Conservation (phyloP, 2,113 vertebrate genomes). For the Chaenocephalus aceratus region DNA sequence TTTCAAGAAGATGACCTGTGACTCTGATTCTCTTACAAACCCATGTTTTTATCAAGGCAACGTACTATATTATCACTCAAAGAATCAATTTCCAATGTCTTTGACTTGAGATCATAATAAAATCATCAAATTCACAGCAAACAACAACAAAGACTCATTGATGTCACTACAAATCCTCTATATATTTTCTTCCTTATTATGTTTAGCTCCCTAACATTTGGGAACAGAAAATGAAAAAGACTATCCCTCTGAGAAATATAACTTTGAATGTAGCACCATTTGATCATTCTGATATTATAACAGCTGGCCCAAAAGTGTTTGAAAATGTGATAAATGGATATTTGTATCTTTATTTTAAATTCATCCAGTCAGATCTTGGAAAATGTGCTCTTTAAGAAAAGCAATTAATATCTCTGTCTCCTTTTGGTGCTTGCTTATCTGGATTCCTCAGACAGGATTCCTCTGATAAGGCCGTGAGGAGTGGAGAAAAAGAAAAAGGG, state of each 20-base stretch:
- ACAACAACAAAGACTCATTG: background rate
- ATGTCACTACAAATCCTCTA: constrained; percentile 9
- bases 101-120: background rate
- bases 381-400: constrained; percentile 58
- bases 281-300: constrained; percentile 29
- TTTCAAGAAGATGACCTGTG: constrained; percentile 47
- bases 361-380: constrained; percentile 45
- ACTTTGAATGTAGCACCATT: constrained; percentile 32
- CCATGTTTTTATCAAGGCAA: constrained; percentile 40
- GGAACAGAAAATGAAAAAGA: constrained; percentile 10
- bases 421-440: constrained; percentile 73
- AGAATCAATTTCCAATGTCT: constrained; percentile 33
- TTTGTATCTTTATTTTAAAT: constrained; percentile 54
- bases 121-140: background rate
- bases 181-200: constrained; percentile 7
- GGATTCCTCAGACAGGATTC: constrained; percentile 71
- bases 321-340: constrained; percentile 13
- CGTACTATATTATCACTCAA: constrained; percentile 20
- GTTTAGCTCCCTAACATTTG: constrained; percentile 11
- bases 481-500: background rate
- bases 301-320: background rate
- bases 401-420: constrained; percentile 72
- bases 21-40: constrained; percentile 20
- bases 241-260: constrained; percentile 31
- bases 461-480: constrained; percentile 63